phyloP scores from a whole-genome alignment of 2,888 invertebrate species.

The Diloba caeruleocephala region DNA sequence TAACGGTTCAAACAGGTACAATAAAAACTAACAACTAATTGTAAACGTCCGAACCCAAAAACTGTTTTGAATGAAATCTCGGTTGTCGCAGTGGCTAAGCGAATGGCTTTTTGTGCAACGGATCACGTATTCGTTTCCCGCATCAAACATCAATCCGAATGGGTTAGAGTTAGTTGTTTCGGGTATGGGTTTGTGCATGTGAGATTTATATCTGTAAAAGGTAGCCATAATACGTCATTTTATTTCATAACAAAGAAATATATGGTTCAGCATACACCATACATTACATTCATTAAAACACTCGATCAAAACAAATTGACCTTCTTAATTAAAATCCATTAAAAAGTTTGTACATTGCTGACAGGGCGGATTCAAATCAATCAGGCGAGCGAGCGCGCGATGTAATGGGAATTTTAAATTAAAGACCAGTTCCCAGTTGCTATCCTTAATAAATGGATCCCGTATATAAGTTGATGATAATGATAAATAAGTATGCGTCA shows the following conservation, averaged over 20 bases:
- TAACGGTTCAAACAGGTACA: too few species aligned
- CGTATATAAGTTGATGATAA: conserved; percentile 30
- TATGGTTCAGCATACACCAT: neutral
- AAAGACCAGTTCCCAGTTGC: conserved; percentile 45
- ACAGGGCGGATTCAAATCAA: conserved; percentile 39
- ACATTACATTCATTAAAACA: neutral
- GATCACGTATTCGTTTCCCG: too few species aligned
- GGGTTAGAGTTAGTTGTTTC: too few species aligned
- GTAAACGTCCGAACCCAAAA: too few species aligned
- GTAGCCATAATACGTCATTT: too few species aligned
- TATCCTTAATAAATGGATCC: conserved; percentile 47
- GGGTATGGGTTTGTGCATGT: too few species aligned
- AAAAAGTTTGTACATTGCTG: conserved; percentile 33
- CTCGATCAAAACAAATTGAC: conserved; percentile 21
- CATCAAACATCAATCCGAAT: too few species aligned
- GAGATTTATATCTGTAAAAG: too few species aligned
- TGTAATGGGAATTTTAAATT: conserved; percentile 47
- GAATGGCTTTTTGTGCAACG: too few species aligned
- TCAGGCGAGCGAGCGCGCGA: conserved; percentile 36
- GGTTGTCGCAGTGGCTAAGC: too few species aligned
- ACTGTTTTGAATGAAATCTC: too few species aligned
- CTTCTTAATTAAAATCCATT: conserved; percentile 38
- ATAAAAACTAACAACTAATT: too few species aligned
- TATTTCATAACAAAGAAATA: neutral
- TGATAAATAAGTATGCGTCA: conserved; percentile 27